phyloP scores from a whole-genome alignment of 2,113 vertebrate genomes.

The Pelmatolapia mariae region DNA sequence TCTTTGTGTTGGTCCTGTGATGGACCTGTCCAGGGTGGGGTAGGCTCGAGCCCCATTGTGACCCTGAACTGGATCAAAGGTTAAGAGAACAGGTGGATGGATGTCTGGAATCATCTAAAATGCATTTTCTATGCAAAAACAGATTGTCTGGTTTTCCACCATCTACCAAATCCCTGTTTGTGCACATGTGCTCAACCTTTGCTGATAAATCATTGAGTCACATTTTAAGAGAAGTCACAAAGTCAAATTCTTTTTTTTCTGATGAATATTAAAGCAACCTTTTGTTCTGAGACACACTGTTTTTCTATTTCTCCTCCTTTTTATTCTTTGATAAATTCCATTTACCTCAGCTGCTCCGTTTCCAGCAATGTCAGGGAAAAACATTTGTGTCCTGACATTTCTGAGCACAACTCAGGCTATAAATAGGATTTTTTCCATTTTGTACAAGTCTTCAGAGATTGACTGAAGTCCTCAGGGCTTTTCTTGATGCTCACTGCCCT shows the following conservation, averaged over 20 bases:
- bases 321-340: neutral
- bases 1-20: neutral
- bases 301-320: neutral
- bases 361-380: neutral
- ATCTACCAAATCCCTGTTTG: neutral
- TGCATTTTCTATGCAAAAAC: neutral
- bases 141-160: neutral
- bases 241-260: neutral
- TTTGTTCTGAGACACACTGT: neutral
- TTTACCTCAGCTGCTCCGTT: neutral
- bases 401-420: slow-evolving; percentile 23
- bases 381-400: slow-evolving; percentile 49
- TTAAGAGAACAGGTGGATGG: neutral
- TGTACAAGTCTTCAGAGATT: slow-evolving; percentile 35
- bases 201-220: neutral
- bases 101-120: neutral
- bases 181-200: neutral
- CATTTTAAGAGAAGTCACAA: neutral
- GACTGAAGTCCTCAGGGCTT: slow-evolving; percentile 29
- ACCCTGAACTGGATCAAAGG: neutral
- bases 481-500: neutral
- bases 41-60: neutral
- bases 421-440: slow-evolving; percentile 47
- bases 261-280: neutral
- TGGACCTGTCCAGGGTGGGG: neutral